Conservation (phyloP, 1,140 invertebrate genomes). For the Meloidogyne exigua region DNA sequence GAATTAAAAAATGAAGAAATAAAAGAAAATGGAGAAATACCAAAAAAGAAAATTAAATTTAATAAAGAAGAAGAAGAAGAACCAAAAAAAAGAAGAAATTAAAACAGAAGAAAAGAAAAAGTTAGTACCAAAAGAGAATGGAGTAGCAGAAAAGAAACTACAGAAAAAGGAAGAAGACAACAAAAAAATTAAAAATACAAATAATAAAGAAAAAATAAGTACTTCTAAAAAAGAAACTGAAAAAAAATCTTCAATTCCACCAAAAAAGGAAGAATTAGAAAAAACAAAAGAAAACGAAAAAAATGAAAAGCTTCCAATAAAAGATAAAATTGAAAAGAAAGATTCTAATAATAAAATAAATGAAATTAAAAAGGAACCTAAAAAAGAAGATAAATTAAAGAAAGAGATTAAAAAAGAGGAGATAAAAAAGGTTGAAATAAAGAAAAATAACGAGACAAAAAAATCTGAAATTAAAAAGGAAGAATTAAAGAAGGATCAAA, state of each 20-base stretch:
- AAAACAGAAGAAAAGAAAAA: constrained; percentile 19
- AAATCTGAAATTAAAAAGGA: constrained; percentile 7
- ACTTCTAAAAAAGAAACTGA: background rate
- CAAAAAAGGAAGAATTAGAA: no score
- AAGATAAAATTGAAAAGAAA: constrained; percentile 15
- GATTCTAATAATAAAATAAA: constrained; percentile 12
- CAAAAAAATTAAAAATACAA: background rate
- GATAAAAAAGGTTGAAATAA: background rate
- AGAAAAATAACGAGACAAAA: constrained; percentile 12
- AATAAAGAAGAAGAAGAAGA: constrained; percentile 32
- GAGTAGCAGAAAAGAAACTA: background rate
- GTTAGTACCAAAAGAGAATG: background rate
- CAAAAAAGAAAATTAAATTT: constrained; percentile 20
- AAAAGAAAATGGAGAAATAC: constrained; percentile 5
- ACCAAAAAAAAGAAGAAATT: constrained; percentile 7
- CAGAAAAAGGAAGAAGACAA: constrained; percentile 18
- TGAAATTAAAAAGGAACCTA: constrained; percentile 4
- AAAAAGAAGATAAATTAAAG: background rate
- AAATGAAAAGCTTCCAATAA: constrained; percentile 9
- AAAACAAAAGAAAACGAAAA: background rate
- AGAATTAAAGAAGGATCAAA: constrained; percentile 14
- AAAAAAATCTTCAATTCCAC: background rate
- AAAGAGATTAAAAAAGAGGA: background rate
- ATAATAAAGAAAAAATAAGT: no score
- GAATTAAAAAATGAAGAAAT: constrained; percentile 13